These are phyloP conservation scores for Clupea harengus DNA, from an alignment of 2,113 vertebrate species.

Conservation along the genomic window DNA sequence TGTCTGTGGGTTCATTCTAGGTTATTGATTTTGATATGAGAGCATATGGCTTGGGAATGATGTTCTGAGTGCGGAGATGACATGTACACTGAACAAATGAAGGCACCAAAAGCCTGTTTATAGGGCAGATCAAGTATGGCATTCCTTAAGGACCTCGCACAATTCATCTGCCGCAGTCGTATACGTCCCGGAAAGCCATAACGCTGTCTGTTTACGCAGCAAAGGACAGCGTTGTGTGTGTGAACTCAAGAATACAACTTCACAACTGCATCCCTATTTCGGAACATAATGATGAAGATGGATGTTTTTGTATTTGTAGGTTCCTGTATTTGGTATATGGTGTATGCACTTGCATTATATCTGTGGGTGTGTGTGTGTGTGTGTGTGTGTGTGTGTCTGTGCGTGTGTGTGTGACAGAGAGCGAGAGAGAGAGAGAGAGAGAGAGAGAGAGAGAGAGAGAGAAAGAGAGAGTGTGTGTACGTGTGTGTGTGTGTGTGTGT, in stretches of 20 bases:
- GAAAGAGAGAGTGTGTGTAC: background rate
- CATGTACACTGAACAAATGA: slow-evolving; percentile 11
- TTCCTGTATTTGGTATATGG: too few relatives aligned
- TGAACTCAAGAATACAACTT: too few relatives aligned
- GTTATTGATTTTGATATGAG: slow-evolving; percentile 41
- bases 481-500: background rate
- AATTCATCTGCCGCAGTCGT: background rate
- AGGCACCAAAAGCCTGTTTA: background rate
- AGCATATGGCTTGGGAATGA: slow-evolving; percentile 31
- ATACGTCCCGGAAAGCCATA: too few relatives aligned
- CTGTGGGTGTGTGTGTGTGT: background rate
- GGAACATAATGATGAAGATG: too few relatives aligned
- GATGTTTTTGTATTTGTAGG: too few relatives aligned
- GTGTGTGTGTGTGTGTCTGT: background rate
- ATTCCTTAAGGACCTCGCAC: background rate
- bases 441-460: too few relatives aligned
- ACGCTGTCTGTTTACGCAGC: too few relatives aligned
- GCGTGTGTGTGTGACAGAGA: background rate
- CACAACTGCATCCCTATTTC: too few relatives aligned
- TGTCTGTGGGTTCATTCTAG: slow-evolving; percentile 31
- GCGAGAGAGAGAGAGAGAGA: too few relatives aligned
- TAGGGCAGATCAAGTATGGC: background rate
- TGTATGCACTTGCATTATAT: too few relatives aligned
- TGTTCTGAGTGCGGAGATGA: slow-evolving; percentile 19
- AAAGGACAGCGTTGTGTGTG: too few relatives aligned